phyloP scores from a whole-genome alignment of 1,140 invertebrate genomes.

The Diorhabda sublineata region DNA sequence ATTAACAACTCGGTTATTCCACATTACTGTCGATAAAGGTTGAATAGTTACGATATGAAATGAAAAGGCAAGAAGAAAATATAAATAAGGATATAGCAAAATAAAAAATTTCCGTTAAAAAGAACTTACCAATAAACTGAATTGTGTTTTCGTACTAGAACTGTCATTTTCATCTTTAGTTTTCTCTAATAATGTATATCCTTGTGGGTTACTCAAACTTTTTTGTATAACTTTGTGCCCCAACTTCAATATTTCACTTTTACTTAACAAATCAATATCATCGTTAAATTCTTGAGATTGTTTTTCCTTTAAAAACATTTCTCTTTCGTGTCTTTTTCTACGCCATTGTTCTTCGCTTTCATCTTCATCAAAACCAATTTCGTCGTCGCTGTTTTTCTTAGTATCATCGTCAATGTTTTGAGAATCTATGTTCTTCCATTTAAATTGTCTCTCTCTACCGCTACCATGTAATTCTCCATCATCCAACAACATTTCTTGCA shows the following conservation, averaged over 20 bases:
- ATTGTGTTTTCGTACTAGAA: conserved; percentile 25
- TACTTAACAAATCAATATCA: conserved; percentile 24
- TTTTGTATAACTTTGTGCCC: conserved; percentile 41
- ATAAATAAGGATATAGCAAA: no score
- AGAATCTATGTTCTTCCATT: conserved; percentile 73
- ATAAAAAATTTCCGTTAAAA: neutral
- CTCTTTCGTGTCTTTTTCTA: conserved; percentile 61
- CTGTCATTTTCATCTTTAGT: conserved; percentile 44
- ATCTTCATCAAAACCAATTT: conserved; percentile 55
- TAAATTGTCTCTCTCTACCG: conserved; percentile 71
- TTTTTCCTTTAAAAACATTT: conserved; percentile 59
- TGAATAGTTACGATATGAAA: no score
- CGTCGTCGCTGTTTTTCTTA: conserved; percentile 47
- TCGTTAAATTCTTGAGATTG: conserved; percentile 19
- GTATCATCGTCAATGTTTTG: conserved; percentile 38
- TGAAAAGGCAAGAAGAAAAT: no score
- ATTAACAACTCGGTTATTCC: no score
- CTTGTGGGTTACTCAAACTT: conserved; percentile 43
- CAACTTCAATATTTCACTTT: conserved; percentile 37
- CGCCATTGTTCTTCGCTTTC: conserved; percentile 67
- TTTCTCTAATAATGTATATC: conserved; percentile 26
- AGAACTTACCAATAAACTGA: conserved; percentile 31
- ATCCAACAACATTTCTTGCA: conserved; percentile 79
- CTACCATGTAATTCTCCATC: conserved; percentile 80
- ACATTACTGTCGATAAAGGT: no score